These are phyloP conservation scores for Drosophila orosa DNA, from an alignment of 1,140 invertebrate species.

Conservation along the genomic window DNA sequence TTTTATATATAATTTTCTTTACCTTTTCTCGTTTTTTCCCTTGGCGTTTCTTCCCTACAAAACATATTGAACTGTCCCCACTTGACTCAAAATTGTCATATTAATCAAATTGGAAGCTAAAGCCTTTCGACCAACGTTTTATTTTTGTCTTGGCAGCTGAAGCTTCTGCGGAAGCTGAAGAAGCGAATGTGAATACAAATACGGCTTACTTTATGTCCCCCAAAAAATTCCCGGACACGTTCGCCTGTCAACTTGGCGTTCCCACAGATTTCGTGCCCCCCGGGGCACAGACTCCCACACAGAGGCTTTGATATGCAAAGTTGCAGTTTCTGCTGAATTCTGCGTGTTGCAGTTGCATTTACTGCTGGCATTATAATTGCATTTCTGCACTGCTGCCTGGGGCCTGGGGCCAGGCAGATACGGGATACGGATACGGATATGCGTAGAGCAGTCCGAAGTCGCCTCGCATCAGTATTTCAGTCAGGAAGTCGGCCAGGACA, in stretches of 20 bases:
- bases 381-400: conserved; percentile 53
- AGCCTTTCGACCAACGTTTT: not conserved
- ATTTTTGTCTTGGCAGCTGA: not conserved
- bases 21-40: not conserved
- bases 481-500: conserved; percentile 11
- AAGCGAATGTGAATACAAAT: not conserved
- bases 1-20: too few relatives aligned
- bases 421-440: conserved; percentile 2
- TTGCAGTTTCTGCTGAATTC: conserved; percentile 6
- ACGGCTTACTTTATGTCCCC: not conserved
- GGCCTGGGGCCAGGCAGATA: conserved; percentile 6
- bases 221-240: conserved; percentile 21
- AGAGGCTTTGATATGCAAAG: conserved; percentile 40
- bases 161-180: not conserved
- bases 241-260: conserved; percentile 1
- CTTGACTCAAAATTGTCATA: conserved; percentile 12
- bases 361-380: conserved; percentile 55
- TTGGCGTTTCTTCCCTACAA: not conserved
- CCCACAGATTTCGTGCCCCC: conserved; percentile 3
- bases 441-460: conserved; percentile 10
- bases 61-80: conserved; percentile 17
- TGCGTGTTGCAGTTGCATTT: conserved; percentile 10
- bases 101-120: conserved; percentile 17
- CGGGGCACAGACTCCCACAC: not conserved
- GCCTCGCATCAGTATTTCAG: conserved; percentile 19